A percentile compares a stretch with the other conserved stretches of the same genome.
phyloP scores from a whole-genome alignment of 2,888 invertebrate species.

The Dexiosoma caninum region DNA sequence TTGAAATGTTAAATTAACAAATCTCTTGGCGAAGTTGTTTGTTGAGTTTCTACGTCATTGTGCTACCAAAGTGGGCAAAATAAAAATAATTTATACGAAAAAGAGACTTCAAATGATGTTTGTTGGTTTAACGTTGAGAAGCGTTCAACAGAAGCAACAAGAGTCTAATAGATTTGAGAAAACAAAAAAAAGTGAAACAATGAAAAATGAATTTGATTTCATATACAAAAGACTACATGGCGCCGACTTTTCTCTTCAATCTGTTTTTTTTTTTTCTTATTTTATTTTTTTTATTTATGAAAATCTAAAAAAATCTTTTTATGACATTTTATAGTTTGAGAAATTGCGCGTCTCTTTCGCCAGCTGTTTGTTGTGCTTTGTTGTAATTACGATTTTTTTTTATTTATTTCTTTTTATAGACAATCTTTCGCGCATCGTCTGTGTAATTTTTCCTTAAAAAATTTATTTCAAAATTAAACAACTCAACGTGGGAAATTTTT shows the following conservation, averaged over 20 bases:
- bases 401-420: conserved; percentile 1
- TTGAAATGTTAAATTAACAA: conserved; percentile 46
- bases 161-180: neutral
- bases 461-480: neutral
- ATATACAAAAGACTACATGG: conserved; percentile 39
- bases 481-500: conserved; percentile 47
- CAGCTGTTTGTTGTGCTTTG: conserved; percentile 39
- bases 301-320: conserved; percentile 24
- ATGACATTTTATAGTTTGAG: conserved; percentile 26
- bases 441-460: conserved; percentile 22
- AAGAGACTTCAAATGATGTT: neutral
- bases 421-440: neutral
- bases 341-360: conserved; percentile 37
- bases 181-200: neutral
- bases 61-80: conserved; percentile 26
- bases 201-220: neutral
- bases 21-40: neutral
- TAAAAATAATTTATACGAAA: neutral
- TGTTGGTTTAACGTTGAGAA: conserved; percentile 13
- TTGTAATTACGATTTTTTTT: conserved; percentile 38
- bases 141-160: conserved; percentile 6
- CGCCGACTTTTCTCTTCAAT: conserved; percentile 22
- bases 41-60: neutral
- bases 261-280: too few relatives aligned
- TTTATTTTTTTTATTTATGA: too few relatives aligned